A percentile compares a stretch with the other conserved stretches of the same genome.
These are phyloP conservation scores for Yponomeuta malinellus DNA, from an alignment of 2,888 invertebrate genomes.

Conservation along the genomic window DNA sequence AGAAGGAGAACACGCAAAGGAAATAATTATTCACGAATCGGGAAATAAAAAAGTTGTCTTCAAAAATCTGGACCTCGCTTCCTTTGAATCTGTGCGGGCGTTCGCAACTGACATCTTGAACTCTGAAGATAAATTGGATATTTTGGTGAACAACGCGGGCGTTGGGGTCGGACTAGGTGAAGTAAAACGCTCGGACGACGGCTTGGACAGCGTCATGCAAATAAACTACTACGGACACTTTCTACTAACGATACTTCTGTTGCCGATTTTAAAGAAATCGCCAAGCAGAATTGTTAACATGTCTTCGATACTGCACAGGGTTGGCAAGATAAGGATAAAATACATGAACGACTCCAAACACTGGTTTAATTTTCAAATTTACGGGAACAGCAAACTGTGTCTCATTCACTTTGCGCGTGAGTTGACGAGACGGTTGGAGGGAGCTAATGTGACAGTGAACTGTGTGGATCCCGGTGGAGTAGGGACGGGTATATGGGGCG, in stretches of 20 bases:
- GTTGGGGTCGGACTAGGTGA: conserved; percentile 78
- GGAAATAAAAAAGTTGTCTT: conserved; percentile 82
- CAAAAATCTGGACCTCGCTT: conserved; percentile 83
- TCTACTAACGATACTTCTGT: conserved; percentile 89
- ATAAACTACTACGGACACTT: conserved; percentile 96
- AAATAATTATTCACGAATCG: conserved; percentile 78
- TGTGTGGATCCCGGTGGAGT: conserved; percentile 91
- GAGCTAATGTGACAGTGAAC: conserved; percentile 82
- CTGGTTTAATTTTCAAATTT: conserved; percentile 62
- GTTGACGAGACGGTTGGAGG: conserved; percentile 78
- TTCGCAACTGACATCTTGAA: conserved; percentile 86
- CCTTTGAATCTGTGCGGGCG: conserved; percentile 83
- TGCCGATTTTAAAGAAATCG: conserved; percentile 83
- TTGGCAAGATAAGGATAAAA: conserved; percentile 82
- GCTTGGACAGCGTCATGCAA: conserved; percentile 90
- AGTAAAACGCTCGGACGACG: conserved; percentile 81
- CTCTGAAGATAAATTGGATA: conserved; percentile 83
- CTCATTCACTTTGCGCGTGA: conserved; percentile 83
- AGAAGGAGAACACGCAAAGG: conserved; percentile 60
- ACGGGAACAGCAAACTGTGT: conserved; percentile 82
- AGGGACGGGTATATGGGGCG: conserved; percentile 83
- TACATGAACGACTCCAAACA: conserved; percentile 70
- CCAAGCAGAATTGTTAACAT: conserved; percentile 87
- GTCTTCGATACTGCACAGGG: conserved; percentile 83
- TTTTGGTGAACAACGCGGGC: conserved; percentile 93